Evolutionary conservation across 37 sponge, comb jelly and placozoan genomes (phyloP).

Genomic region (Theonella swinhoei): DNA sequence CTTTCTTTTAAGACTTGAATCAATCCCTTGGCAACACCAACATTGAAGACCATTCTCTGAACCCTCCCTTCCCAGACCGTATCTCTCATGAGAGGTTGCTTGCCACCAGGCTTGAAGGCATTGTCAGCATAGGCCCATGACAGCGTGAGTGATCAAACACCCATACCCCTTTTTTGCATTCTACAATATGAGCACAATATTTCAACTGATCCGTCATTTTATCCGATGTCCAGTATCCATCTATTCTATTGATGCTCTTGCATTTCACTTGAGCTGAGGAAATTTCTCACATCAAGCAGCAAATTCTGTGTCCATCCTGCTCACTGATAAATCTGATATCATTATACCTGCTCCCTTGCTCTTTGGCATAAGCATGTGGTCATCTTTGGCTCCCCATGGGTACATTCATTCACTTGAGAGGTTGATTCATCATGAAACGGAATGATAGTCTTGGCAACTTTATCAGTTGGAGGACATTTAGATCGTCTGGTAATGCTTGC

Average conservation of each 20-base stretch:
- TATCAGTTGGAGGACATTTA: too few relatives aligned
- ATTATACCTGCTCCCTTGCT: constrained; percentile 22
- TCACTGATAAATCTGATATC: too few relatives aligned
- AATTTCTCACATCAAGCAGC: neutral
- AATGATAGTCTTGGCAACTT: neutral
- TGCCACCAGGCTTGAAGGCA: constrained; percentile 39
- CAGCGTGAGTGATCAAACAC: constrained; percentile 44
- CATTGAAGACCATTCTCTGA: constrained; percentile 26
- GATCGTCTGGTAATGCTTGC: neutral
- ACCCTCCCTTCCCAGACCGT: constrained; percentile 36
- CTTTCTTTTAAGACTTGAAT: constrained; percentile 23
- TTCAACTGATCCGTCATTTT: constrained; percentile 33
- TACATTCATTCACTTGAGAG: neutral
- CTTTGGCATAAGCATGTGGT: constrained; percentile 3
- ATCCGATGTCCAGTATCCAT: constrained; percentile 51
- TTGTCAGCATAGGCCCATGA: constrained; percentile 32
- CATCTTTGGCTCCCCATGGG: too few relatives aligned
- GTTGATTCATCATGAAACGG: neutral
- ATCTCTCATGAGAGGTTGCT: constrained; percentile 32
- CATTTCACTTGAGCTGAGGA: neutral
- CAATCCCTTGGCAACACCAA: constrained; percentile 39
- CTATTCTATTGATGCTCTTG: constrained; percentile 21
- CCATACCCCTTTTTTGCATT: constrained; percentile 7
- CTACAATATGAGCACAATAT: constrained; percentile 29
- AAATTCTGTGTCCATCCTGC: neutral